Percentiles rank a stretch among this genome's conserved stretches.
phyloP scores from a whole-genome alignment of 2,888 invertebrate species.

The Xestia sexstrigata region DNA sequence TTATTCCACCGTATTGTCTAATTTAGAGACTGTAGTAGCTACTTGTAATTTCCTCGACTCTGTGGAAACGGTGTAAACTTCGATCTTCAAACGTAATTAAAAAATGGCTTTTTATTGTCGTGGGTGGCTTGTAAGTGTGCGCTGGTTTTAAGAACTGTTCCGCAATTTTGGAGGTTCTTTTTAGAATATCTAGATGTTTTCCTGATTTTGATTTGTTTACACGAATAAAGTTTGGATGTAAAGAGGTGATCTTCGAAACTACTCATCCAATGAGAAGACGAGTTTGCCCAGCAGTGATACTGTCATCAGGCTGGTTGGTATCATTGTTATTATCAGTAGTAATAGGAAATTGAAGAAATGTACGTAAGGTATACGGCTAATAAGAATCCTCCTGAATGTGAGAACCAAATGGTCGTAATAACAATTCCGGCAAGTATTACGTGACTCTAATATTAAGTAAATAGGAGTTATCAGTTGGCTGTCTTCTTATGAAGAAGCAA shows the following conservation, averaged over 20 bases:
- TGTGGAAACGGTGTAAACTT: conserved; percentile 49
- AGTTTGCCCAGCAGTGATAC: neutral
- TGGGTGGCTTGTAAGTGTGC: neutral
- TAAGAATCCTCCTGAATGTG: neutral
- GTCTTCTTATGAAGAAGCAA: neutral
- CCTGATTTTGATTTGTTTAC: neutral
- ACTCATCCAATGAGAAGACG: neutral
- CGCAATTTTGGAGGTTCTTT: neutral
- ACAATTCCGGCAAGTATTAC: neutral
- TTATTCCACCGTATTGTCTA: conserved; percentile 67
- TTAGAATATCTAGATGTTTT: neutral
- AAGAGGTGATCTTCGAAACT: neutral
- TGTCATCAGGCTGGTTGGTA: no score
- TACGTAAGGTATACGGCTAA: neutral
- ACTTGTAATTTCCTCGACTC: conserved; percentile 60
- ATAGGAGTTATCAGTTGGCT: neutral
- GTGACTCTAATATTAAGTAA: neutral
- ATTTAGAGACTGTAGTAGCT: conserved; percentile 51
- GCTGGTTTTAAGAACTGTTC: conserved; percentile 3
- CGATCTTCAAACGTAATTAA: conserved; percentile 61
- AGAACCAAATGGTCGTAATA: neutral
- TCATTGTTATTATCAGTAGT: neutral
- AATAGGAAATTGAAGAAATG: neutral
- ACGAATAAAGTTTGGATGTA: neutral
- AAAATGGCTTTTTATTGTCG: conserved; percentile 50